Percentiles rank a stretch among this genome's conserved stretches.
Evolutionary conservation across 2,888 invertebrate species (phyloP).

Genomic region (Pinctada fucata): DNA sequence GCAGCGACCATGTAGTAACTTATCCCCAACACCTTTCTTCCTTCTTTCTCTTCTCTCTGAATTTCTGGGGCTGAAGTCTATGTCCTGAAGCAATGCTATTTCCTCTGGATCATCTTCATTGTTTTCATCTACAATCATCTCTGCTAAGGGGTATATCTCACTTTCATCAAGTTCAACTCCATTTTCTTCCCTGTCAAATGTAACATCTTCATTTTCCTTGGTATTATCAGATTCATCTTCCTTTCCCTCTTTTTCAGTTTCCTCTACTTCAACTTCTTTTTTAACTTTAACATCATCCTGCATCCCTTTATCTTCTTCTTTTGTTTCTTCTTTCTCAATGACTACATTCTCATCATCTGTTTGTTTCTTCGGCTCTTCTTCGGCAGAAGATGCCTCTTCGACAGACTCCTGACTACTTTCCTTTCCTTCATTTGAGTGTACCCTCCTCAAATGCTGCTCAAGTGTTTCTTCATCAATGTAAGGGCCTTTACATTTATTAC

Average conservation of each 20-base stretch:
- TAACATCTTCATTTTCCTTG: background rate
- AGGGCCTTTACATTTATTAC: background rate
- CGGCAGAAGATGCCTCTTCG: too few species aligned
- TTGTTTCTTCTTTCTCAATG: background rate
- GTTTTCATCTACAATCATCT: too few species aligned
- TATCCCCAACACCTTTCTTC: background rate
- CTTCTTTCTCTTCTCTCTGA: background rate
- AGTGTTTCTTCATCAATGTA: background rate
- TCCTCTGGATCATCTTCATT: too few species aligned
- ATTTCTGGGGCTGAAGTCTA: too few species aligned
- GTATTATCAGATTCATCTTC: background rate
- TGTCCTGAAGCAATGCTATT: too few species aligned
- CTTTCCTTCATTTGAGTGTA: background rate
- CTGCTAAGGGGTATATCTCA: too few species aligned
- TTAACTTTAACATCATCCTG: background rate
- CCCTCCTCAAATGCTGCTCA: background rate
- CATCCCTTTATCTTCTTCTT: background rate
- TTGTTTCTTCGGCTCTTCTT: too few species aligned
- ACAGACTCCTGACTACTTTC: background rate
- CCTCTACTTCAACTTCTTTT: background rate
- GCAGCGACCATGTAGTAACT: background rate
- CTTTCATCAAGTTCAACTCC: too few species aligned
- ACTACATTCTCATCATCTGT: too few species aligned
- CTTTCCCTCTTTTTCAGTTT: background rate
- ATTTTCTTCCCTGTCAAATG: too few species aligned